Evolutionary conservation across 2,888 invertebrate species (phyloP).

Genomic region (Ephialtes manifestator): DNA sequence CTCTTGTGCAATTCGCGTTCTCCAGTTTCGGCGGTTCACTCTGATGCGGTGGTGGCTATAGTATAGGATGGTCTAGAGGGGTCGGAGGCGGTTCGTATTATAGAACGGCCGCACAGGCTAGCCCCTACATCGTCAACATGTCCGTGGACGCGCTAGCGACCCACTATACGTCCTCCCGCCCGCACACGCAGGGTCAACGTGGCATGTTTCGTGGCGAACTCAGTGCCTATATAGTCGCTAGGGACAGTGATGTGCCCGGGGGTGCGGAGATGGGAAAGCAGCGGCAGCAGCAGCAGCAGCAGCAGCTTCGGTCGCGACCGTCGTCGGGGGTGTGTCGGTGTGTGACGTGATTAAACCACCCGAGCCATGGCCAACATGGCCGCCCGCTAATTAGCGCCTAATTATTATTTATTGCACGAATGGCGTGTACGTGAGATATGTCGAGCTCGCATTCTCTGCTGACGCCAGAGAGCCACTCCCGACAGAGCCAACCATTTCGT

Average conservation of each 20-base stretch:
- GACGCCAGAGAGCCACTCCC: slow-evolving; percentile 47
- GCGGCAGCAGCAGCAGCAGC: slow-evolving; percentile 48
- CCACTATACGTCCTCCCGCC: slow-evolving; percentile 58
- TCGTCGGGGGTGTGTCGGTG: slow-evolving; percentile 73
- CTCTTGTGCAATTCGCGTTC: neutral
- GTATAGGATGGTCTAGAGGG: slow-evolving; percentile 3
- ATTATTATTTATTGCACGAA: slow-evolving; percentile 84
- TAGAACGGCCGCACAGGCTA: slow-evolving; percentile 81
- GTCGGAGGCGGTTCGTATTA: slow-evolving; percentile 78
- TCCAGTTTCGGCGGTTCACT: slow-evolving; percentile 24
- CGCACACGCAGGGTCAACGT: slow-evolving; percentile 58
- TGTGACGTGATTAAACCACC: slow-evolving; percentile 82
- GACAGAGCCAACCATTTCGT: slow-evolving; percentile 17
- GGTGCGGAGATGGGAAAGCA: slow-evolving; percentile 61
- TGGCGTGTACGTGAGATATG: slow-evolving; percentile 43
- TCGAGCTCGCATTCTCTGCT: slow-evolving; percentile 21
- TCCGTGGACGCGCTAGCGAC: slow-evolving; percentile 72
- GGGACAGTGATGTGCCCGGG: slow-evolving; percentile 60
- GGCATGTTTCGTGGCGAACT: slow-evolving; percentile 69
- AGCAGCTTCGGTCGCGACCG: slow-evolving; percentile 48
- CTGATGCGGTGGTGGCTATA: slow-evolving; percentile 1
- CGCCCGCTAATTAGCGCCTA: slow-evolving; percentile 83
- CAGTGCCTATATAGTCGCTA: slow-evolving; percentile 31
- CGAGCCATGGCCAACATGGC: slow-evolving; percentile 79
- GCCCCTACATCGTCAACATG: slow-evolving; percentile 84